Conservation (phyloP, 2,888 invertebrate species). For the Melanostoma scalare region DNA sequence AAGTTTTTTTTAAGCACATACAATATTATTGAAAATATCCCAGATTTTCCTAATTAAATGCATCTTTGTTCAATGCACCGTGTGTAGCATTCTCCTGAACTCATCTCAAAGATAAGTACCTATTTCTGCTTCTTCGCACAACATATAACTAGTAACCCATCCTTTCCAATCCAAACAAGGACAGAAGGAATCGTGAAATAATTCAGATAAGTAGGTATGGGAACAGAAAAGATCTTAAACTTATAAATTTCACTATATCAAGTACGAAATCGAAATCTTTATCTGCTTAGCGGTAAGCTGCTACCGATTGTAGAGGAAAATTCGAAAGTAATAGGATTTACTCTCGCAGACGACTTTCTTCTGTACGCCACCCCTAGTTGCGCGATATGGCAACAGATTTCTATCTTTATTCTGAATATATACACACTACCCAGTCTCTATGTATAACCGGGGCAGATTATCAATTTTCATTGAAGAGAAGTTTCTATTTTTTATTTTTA, state of each 20-base stretch:
- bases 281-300: conserved; percentile 71
- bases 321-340: conserved; percentile 70
- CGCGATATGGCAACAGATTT: conserved; percentile 53
- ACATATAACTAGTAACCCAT: not conserved
- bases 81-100: conserved; percentile 21
- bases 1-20: too few species aligned
- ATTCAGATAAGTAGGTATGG: conserved; percentile 9
- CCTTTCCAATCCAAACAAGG: not conserved
- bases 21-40: conserved; percentile 33
- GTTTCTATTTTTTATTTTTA: conserved; percentile 65
- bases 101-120: conserved; percentile 23
- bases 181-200: conserved; percentile 1
- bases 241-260: conserved; percentile 72
- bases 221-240: conserved; percentile 63
- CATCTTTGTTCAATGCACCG: conserved; percentile 53
- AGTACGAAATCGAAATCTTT: conserved; percentile 70
- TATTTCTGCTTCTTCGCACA: conserved; percentile 3
- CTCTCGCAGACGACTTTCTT: conserved; percentile 43
- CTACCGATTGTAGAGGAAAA: conserved; percentile 65
- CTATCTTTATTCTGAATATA: conserved; percentile 41
- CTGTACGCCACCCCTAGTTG: not conserved
- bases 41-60: conserved; percentile 60
- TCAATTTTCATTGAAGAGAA: conserved; percentile 65
- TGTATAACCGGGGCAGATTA: conserved; percentile 44
- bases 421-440: conserved; percentile 29